These are phyloP conservation scores for Tethya wilhelma DNA, from an alignment of 37 sponge, comb jelly and placozoan genomes.

Conservation along the genomic window DNA sequence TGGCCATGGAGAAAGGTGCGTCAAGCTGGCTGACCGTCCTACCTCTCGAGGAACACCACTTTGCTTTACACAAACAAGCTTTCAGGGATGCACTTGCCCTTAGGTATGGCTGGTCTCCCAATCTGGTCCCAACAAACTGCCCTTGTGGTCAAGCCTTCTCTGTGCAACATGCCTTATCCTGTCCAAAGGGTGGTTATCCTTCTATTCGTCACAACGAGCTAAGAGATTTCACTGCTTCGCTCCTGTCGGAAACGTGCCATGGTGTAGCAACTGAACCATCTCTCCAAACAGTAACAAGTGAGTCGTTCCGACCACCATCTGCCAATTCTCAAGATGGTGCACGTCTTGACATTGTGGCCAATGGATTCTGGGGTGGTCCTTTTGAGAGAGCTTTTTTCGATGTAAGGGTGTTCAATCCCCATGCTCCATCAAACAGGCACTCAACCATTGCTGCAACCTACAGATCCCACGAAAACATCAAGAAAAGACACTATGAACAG, in stretches of 20 bases:
- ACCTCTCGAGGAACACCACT: conserved; percentile 28
- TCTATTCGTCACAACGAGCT: conserved; percentile 39
- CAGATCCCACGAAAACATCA: not conserved
- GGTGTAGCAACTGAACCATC: conserved; percentile 37
- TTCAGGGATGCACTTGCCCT: conserved; percentile 16
- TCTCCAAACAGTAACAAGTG: conserved; percentile 37
- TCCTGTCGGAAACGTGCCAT: conserved; percentile 41
- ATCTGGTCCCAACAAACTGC: conserved; percentile 15
- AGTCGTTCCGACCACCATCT: conserved; percentile 2
- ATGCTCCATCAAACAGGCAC: no score
- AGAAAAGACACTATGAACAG: conserved; percentile 38
- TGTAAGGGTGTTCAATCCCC: no score
- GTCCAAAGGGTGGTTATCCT: conserved; percentile 32
- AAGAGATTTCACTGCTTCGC: conserved; percentile 40
- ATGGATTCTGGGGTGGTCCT: conserved; percentile 54
- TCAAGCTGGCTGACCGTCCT: conserved; percentile 36
- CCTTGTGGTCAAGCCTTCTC: conserved; percentile 23
- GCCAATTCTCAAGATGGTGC: conserved; percentile 26
- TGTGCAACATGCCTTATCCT: conserved; percentile 22
- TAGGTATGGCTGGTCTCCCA: conserved; percentile 26
- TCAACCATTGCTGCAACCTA: conserved; percentile 2
- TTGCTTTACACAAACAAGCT: conserved; percentile 24
- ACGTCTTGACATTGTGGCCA: conserved; percentile 21
- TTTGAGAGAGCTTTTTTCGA: no score
- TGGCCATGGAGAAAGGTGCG: conserved; percentile 24